Evolutionary conservation across 2,113 vertebrate genomes (phyloP), one percentile per base, ranked within the genome.

Genomic region (Crocuta crocuta): DNA sequence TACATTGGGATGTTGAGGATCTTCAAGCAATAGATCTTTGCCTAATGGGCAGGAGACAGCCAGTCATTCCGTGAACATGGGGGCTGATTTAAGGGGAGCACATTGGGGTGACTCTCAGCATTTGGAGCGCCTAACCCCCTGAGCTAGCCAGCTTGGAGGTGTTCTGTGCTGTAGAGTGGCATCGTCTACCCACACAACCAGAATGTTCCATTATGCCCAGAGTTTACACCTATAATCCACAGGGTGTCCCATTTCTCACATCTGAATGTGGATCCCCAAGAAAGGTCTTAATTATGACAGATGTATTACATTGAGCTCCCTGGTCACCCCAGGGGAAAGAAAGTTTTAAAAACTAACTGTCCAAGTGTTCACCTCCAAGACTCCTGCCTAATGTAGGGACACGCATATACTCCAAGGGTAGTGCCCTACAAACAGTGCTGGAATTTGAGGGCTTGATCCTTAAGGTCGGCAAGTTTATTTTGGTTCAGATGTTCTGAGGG

Each of bases 261-360:
- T 39, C 31, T 63, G 78, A n/a, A n/a, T 2, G 21, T 58, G 66
- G 63, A 50, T 12, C 5, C 10, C 23, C 63, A 6, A 50, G 82
- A 80, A 74, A 71, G 35, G 53, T 50, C 78, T 1, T 33, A 61
- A 5, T 19, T 11, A 16, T 0, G 0, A 21, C 39, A 19, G 0
- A 19, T 33, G 39, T 9, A 0, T 71, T 45, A 10, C 61, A 0
- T 2, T 0, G 48, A 66, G 15, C 16, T 79, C 16, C 43, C 7
- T 7, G 63, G 23, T 53, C 23, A 0, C 28, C 5, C 43, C 11
- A 2, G 39, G 43, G 55, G 70, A 65, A 2, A 81, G 71, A 53
- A n/a, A 5, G 23, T 61, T 61, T 55, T 53, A 24, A 10, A 71
- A 45, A n/a, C 78, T 2, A 73, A 61, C 58, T 68, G 45, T 45